phyloP scores from a whole-genome alignment of 2,113 vertebrate genomes.

The Lathamus discolor region DNA sequence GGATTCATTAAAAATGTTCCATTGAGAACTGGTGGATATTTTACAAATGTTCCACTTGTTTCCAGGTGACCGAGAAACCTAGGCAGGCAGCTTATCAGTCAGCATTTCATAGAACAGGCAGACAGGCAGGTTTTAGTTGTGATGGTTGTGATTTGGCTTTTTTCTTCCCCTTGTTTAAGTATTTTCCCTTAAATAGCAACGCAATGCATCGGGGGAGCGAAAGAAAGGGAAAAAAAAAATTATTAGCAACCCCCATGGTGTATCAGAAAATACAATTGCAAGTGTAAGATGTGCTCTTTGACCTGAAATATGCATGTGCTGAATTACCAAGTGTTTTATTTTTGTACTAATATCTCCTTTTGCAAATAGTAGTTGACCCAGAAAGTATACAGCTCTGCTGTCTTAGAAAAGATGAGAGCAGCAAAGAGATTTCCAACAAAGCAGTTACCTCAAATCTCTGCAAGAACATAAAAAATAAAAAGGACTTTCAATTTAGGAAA shows the following conservation, averaged over 20 bases:
- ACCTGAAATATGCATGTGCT: fast-evolving
- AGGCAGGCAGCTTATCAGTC: background rate
- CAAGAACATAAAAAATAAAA: background rate
- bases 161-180: background rate
- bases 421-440: background rate
- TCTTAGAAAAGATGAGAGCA: background rate
- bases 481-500: background rate
- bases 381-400: background rate
- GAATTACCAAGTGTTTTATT: background rate
- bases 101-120: background rate
- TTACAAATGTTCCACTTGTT: constrained; percentile 51
- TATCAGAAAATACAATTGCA: background rate
- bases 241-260: background rate
- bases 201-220: background rate
- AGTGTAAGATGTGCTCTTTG: background rate
- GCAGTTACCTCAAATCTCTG: background rate
- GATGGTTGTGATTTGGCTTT: background rate
- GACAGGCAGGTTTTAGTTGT: background rate
- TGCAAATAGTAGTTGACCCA: background rate
- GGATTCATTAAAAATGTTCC: constrained; percentile 67
- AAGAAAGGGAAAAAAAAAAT: background rate
- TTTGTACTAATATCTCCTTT: background rate
- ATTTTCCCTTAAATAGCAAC: background rate
- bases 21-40: constrained; percentile 32
- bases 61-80: constrained; percentile 29